Evolutionary conservation across 2,797 vertebrate species (phyloP), one percentile per base, ranked within the genome.

Genomic region (Gymnocypris eckloni): DNA sequence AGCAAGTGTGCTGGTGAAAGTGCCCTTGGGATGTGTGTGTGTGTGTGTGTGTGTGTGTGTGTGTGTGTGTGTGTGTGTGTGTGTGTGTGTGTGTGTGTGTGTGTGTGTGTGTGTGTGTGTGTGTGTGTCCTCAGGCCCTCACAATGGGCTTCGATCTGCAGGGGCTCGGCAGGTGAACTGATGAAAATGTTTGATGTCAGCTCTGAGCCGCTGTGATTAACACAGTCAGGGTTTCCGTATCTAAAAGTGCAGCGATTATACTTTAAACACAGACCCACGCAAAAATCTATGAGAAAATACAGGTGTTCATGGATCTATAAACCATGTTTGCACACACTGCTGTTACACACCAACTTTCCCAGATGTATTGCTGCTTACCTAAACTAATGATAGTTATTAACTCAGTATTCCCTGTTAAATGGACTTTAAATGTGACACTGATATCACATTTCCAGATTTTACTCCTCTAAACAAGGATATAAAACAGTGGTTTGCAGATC

Each of bases 171-270:
- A 79, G 89, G 86, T 86, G 67, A 90, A 92, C 90, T 67, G 43
- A 85, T 87, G 92, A 90, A 90, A 87, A 90, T 89, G 91, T 91
- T 93, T 94, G 93, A 92, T 93, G 91, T 93, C 92, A 93, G 88
- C 91, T 91, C 90, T 91, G 92, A 91, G 91, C 92, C 93, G n/a
- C 92, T 89, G 71, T 92, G 93, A 93, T 95, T 94, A 95, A 93
- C 94, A 92, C 93, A 93, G 93, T 91, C 90, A 92, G 92, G 90
- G 90, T 92, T 91, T 90, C 67, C 52, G 22, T 66, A 80, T 86
- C 67, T 25, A 52, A 72, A 80, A 73, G 54, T 79, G 43, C 69
- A 86, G 84, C 77, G 77, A 80, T 86, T 86, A 86, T 64, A 50
- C 69, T 86, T 86, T 69, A 86, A 86, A 86, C 84, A 80, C 84